Evolutionary conservation across 2,113 vertebrate species (phyloP), one percentile per base, ranked within the genome.

Genomic region (Corythornis madagascariensis): DNA sequence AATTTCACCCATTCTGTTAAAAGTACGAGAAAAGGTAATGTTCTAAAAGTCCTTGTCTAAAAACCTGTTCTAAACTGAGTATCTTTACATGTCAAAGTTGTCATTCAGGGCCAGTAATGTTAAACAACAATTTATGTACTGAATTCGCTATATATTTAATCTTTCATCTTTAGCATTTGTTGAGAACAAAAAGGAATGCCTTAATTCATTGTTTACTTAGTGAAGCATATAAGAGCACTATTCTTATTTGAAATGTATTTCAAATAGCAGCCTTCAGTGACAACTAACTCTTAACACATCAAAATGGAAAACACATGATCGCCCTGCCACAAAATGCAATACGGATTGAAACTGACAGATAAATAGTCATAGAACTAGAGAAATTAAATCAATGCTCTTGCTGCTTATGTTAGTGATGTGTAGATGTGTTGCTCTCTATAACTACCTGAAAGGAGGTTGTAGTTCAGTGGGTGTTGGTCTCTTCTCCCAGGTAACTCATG

Each of bases 281-380:
- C 82, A 95, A 83, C 31, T 91, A 83, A 60, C 70, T 92, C 61
- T 94, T 81, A 90, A 96, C 42, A 87, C 19, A 78, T 90, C 61
- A 79, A 87, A 96, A 78, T 13, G 57, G 35, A 92, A 90, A 50
- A 84, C 64, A 43, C 17, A 59, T 71, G 90, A 92, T 67, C 47
- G 85, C 35, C 88, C 91, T 93, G 82, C 86, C 88, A 86, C 42
- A 92, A 93, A 93, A 94, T 0, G 6, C 67, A 83, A 91, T 29
- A 61, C 82, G 86, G 70, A 89, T 85, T 86, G 77, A 94, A 92
- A 88, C 21, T 77, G 48, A 71, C 66, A 94, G 69, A 91, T 61
- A 65, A 81, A 71, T 86, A 93, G 70, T 47, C 60, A 74, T 26
- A 79, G 70, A 90, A 95, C 26, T 50, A 77, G 17, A 93, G 29